Conservation (phyloP, 2,888 invertebrate genomes). For the Scaptomyza caliginosa region DNA sequence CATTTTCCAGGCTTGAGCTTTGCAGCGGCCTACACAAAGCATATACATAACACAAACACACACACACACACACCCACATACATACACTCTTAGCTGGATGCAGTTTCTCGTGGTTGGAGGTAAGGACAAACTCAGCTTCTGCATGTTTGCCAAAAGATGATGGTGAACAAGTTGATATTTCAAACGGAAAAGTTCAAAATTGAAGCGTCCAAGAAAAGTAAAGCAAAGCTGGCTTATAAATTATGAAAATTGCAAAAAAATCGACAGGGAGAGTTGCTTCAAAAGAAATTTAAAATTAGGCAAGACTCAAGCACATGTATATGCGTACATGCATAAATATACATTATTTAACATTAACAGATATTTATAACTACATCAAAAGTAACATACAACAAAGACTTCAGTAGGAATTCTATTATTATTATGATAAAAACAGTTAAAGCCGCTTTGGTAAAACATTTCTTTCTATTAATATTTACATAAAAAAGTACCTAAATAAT, state of each 20-base stretch:
- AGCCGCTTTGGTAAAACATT: too few relatives aligned
- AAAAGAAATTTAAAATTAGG: conserved; percentile 59
- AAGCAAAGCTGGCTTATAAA: conserved; percentile 48
- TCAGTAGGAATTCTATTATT: too few relatives aligned
- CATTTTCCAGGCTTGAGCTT: conserved; percentile 23
- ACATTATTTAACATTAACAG: neutral
- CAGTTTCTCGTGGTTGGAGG: conserved; percentile 6
- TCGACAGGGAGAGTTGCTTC: conserved; percentile 19
- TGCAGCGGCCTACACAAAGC: conserved; percentile 16
- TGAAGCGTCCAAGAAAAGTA: conserved; percentile 21
- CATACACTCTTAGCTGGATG: neutral
- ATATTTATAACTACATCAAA: neutral
- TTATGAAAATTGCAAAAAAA: conserved; percentile 47
- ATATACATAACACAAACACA: neutral
- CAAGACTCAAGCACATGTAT: conserved; percentile 1
- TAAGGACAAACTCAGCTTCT: neutral
- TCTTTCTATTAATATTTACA: too few relatives aligned
- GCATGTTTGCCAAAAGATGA: neutral
- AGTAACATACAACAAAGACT: too few relatives aligned
- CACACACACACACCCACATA: neutral
- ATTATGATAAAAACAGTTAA: too few relatives aligned
- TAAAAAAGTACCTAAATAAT: neutral
- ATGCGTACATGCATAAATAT: neutral
- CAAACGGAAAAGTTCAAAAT: conserved; percentile 47
- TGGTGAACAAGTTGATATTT: conserved; percentile 28